These are phyloP conservation scores for Drosophila eugracilis DNA, from an alignment of 1,140 invertebrate species.

Conservation along the genomic window DNA sequence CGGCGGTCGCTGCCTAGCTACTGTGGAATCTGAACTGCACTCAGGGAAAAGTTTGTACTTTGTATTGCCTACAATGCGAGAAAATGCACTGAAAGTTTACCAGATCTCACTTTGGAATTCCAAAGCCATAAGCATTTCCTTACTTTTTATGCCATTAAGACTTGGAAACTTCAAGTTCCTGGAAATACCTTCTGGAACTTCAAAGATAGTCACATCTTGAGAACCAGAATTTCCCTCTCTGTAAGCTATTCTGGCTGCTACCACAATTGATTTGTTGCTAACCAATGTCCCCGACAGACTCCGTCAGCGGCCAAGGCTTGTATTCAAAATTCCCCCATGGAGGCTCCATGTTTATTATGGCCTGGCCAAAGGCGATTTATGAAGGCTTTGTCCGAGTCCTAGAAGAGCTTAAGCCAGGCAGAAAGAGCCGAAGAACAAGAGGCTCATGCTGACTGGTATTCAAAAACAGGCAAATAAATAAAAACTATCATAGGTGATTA, in stretches of 20 bases:
- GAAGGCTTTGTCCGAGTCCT: slow-evolving; percentile 66
- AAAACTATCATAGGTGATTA: slow-evolving; percentile 54
- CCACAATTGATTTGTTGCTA: slow-evolving; percentile 74
- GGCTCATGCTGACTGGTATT: not conserved
- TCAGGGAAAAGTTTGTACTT: no score
- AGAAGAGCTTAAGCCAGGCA: not conserved
- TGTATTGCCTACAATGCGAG: no score
- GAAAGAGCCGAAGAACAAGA: no score
- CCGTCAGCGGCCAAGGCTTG: slow-evolving; percentile 67
- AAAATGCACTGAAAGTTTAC: not conserved
- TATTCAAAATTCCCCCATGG: slow-evolving; percentile 68
- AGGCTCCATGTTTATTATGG: slow-evolving; percentile 43
- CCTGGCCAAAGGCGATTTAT: slow-evolving; percentile 56
- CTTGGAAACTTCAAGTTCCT: no score
- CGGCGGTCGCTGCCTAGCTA: slow-evolving; percentile 32
- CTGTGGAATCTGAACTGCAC: slow-evolving; percentile 37
- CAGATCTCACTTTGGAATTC: no score
- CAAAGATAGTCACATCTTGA: not conserved
- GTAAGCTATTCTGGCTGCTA: slow-evolving; percentile 8
- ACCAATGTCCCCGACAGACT: slow-evolving; percentile 24
- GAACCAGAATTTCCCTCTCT: not conserved
- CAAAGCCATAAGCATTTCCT: no score
- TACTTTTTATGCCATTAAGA: not conserved
- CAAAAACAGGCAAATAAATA: slow-evolving; percentile 35
- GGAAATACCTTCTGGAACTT: no score